phyloP scores from a whole-genome alignment of 2,888 invertebrate species.

The Adineta ricciae region DNA sequence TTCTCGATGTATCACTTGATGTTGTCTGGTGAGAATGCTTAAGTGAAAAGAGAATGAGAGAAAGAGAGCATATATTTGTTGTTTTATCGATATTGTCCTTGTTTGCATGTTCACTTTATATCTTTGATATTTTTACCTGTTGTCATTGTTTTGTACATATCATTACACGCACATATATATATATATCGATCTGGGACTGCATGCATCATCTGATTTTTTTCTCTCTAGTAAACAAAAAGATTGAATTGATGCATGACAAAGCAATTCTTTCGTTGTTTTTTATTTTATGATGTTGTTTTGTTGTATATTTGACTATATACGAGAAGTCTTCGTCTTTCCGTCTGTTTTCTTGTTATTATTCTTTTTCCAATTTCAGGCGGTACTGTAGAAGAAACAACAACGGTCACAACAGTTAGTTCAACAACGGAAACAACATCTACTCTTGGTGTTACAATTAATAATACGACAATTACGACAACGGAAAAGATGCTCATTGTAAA shows the following conservation, averaged over 20 bases:
- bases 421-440: background rate
- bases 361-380: conserved; percentile 15
- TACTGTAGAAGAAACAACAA: background rate
- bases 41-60: background rate
- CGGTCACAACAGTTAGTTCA: background rate
- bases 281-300: background rate
- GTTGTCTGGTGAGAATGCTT: background rate
- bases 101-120: background rate
- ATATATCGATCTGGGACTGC: background rate
- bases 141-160: background rate
- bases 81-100: background rate
- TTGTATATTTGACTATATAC: conserved; percentile 5
- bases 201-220: background rate
- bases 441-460: background rate
- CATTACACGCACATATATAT: background rate
- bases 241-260: background rate
- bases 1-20: background rate
- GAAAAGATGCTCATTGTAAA: conserved; percentile 12
- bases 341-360: background rate
- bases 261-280: background rate
- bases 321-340: background rate
- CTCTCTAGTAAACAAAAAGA: background rate
- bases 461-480: background rate
- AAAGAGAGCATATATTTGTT: background rate
- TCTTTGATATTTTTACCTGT: background rate